Conservation (phyloP, 2,113 vertebrate genomes). For the Halcyon malimbica region DNA sequence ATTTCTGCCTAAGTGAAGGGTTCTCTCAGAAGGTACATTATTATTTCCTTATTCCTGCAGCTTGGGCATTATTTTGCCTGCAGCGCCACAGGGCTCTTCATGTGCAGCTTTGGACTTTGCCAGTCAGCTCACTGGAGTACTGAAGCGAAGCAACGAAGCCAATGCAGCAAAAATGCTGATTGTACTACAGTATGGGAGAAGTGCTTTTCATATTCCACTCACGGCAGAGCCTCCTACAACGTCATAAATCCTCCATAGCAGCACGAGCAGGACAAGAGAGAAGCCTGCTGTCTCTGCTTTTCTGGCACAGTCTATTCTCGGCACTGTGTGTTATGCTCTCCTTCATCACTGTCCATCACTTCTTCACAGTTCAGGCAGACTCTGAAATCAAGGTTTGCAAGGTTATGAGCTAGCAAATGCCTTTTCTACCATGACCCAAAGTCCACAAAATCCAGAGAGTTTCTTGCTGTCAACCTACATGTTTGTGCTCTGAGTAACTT, state of each 20-base stretch:
- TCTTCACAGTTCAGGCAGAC: background rate
- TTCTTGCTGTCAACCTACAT: background rate
- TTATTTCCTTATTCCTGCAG: background rate
- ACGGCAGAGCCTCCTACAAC: background rate
- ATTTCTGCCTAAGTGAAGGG: background rate
- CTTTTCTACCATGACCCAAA: background rate
- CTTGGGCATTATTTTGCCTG: background rate
- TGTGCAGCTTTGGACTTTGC: background rate
- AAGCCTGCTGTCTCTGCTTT: background rate
- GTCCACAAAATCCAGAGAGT: background rate
- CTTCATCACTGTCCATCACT: background rate
- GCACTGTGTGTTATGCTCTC: background rate
- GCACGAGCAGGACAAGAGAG: background rate
- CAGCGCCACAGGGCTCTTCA: background rate
- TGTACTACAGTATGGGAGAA: background rate
- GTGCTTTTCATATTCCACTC: background rate
- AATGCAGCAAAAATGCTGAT: slow-evolving; percentile 53
- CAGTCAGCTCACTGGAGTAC: background rate
- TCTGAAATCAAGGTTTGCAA: background rate
- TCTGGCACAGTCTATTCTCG: background rate
- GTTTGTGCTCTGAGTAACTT: background rate
- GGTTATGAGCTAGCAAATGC: background rate
- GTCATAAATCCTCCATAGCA: slow-evolving; percentile 2
- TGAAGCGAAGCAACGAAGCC: background rate
- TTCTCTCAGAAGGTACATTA: background rate